phyloP scores from a whole-genome alignment of 2,797 vertebrate species.

The Capromys pilorides region DNA sequence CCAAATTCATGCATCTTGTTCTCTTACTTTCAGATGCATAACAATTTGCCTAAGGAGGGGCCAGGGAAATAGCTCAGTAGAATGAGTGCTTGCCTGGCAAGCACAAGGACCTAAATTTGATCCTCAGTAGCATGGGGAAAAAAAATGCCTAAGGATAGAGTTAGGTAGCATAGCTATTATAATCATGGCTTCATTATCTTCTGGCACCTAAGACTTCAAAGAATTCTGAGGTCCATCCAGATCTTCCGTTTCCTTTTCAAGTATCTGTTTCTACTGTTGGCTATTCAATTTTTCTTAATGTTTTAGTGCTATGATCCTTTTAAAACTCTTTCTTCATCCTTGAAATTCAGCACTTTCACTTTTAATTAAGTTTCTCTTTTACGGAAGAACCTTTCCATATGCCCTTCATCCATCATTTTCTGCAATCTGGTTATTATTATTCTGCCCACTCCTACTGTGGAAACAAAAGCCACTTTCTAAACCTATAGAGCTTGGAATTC shows the following conservation, averaged over 20 bases:
- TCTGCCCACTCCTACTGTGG: not conserved
- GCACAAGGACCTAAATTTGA: no score
- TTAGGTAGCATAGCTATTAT: not conserved
- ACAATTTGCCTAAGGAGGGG: conserved; percentile 31
- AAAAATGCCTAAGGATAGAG: conserved; percentile 32
- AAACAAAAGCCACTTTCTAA: conserved; percentile 51
- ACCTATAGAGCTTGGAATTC: not conserved
- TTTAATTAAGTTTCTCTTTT: conserved; percentile 55
- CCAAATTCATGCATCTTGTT: not conserved
- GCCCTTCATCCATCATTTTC: conserved; percentile 42
- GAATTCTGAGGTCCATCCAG: not conserved
- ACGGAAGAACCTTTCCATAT: conserved; percentile 12
- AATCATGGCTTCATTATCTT: conserved; percentile 59
- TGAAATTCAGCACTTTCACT: conserved; percentile 25
- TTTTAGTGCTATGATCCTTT: conserved; percentile 30
- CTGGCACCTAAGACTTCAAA: conserved; percentile 37
- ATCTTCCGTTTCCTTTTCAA: conserved; percentile 36
- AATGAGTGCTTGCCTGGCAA: no score
- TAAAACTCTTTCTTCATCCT: conserved; percentile 49
- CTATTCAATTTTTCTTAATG: not conserved
- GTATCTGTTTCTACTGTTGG: conserved; percentile 23
- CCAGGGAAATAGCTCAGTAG: no score
- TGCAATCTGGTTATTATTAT: not conserved
- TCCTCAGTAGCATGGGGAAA: no score
- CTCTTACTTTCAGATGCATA: conserved; percentile 49